These are phyloP conservation scores for Nemapogon koenigi DNA, from an alignment of 2,888 invertebrate species.

Conservation along the genomic window DNA sequence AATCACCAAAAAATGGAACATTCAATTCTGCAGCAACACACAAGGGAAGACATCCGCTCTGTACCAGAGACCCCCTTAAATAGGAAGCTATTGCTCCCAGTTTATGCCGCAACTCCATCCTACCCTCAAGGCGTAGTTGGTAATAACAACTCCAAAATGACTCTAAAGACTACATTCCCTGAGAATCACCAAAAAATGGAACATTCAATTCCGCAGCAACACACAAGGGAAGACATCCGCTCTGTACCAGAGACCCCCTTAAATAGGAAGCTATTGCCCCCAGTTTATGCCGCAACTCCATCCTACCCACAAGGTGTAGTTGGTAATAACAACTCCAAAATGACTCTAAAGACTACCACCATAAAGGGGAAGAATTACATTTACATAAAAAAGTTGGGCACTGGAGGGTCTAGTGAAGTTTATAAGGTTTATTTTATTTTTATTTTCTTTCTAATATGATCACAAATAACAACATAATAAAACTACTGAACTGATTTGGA, in stretches of 20 bases:
- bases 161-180: slow-evolving; percentile 40
- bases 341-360: slow-evolving; percentile 52
- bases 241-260: slow-evolving; percentile 34
- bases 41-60: slow-evolving; percentile 18
- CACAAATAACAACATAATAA: no score
- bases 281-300: slow-evolving; percentile 41
- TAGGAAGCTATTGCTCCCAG: slow-evolving; percentile 29
- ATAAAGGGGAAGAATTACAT: slow-evolving; percentile 79
- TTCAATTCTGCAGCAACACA: slow-evolving; percentile 9
- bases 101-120: slow-evolving; percentile 46
- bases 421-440: slow-evolving; percentile 47
- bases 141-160: slow-evolving; percentile 31
- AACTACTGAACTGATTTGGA: no score
- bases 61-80: slow-evolving; percentile 39
- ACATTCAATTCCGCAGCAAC: slow-evolving; percentile 1
- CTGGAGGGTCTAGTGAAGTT: slow-evolving; percentile 91
- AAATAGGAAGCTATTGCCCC: slow-evolving; percentile 32
- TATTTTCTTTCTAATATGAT: neutral
- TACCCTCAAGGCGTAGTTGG: slow-evolving; percentile 41
- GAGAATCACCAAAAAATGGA: slow-evolving; percentile 17
- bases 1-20: slow-evolving; percentile 3
- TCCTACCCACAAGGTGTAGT: slow-evolving; percentile 44
- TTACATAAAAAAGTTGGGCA: slow-evolving; percentile 78
- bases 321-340: slow-evolving; percentile 34
- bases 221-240: slow-evolving; percentile 20